A percentile compares a stretch with the other conserved stretches of the same genome.
Conservation (phyloP, 2,797 vertebrate genomes). For the Lacerta viridis region DNA sequence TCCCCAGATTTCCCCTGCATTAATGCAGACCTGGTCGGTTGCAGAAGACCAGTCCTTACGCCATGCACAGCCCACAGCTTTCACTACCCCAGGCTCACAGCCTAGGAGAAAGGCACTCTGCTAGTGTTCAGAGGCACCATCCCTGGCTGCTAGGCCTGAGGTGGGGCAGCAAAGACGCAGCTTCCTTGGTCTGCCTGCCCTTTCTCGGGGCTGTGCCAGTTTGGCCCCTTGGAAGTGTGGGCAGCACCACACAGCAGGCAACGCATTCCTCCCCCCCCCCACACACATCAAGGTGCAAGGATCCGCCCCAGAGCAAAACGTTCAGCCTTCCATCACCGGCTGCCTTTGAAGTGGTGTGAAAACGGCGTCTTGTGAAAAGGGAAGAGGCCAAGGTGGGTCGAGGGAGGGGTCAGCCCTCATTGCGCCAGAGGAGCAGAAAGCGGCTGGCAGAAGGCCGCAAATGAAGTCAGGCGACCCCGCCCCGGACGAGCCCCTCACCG, state of each 20-base stretch:
- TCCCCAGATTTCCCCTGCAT: too few relatives aligned
- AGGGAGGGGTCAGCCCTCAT: not conserved
- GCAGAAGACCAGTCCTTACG: too few relatives aligned
- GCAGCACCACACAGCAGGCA: conserved; percentile 21
- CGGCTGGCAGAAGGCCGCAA: not conserved
- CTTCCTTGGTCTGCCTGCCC: not conserved
- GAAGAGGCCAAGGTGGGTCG: not conserved
- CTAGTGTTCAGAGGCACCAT: not conserved
- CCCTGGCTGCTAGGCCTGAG: not conserved
- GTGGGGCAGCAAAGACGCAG: too few relatives aligned
- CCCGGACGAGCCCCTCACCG: not conserved
- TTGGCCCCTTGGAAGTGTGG: too few relatives aligned
- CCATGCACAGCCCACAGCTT: too few relatives aligned
- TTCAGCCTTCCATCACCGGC: conserved; percentile 61
- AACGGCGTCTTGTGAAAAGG: conserved; percentile 55
- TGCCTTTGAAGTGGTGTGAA: conserved; percentile 70
- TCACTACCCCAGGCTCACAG: too few relatives aligned
- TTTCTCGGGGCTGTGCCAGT: not conserved
- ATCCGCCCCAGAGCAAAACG: not conserved
- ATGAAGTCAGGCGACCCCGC: not conserved
- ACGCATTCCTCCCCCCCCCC: not conserved
- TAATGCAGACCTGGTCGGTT: too few relatives aligned
- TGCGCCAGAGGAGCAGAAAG: not conserved
- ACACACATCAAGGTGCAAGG: not conserved
- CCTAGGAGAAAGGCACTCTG: not conserved